A percentile compares a stretch with the other conserved stretches of the same genome.
phyloP scores from a whole-genome alignment of 2,888 invertebrate genomes.

The Acanthosepion esculentum region DNA sequence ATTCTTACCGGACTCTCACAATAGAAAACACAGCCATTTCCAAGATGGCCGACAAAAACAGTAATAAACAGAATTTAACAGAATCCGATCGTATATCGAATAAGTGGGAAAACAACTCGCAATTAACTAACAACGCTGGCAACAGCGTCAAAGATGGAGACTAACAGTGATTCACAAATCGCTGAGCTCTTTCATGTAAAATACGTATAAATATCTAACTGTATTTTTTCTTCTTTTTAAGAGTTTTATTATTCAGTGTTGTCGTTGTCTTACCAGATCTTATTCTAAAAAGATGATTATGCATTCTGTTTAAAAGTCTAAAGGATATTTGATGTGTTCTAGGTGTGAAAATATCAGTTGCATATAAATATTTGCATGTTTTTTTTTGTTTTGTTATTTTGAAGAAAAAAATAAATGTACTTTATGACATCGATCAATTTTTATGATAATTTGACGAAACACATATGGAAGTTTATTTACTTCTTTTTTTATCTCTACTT shows the following conservation, averaged over 20 bases:
- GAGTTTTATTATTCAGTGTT: not conserved
- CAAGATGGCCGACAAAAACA: slow-evolving; percentile 57
- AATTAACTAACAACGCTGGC: slow-evolving; percentile 53
- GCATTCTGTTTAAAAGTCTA: not conserved
- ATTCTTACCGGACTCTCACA: slow-evolving; percentile 61
- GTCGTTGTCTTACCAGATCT: not conserved
- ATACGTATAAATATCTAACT: not conserved
- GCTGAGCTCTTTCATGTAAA: not conserved
- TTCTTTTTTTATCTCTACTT: not conserved
- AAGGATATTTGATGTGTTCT: not conserved
- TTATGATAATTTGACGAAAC: not conserved
- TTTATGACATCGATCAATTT: not conserved
- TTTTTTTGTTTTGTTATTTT: not conserved
- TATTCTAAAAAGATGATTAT: not conserved
- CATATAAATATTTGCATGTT: too few species aligned
- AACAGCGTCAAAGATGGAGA: slow-evolving; percentile 36
- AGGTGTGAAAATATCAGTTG: not conserved
- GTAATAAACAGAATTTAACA: slow-evolving; percentile 55
- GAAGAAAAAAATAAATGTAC: not conserved
- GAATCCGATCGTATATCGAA: slow-evolving; percentile 60
- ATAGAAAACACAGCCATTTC: slow-evolving; percentile 52
- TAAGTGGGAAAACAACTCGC: slow-evolving; percentile 59
- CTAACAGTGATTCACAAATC: not conserved
- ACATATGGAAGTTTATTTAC: not conserved
- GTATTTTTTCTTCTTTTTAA: not conserved